Conservation (phyloP, 1,140 invertebrate species). For the Aphaenogaster rudis region DNA sequence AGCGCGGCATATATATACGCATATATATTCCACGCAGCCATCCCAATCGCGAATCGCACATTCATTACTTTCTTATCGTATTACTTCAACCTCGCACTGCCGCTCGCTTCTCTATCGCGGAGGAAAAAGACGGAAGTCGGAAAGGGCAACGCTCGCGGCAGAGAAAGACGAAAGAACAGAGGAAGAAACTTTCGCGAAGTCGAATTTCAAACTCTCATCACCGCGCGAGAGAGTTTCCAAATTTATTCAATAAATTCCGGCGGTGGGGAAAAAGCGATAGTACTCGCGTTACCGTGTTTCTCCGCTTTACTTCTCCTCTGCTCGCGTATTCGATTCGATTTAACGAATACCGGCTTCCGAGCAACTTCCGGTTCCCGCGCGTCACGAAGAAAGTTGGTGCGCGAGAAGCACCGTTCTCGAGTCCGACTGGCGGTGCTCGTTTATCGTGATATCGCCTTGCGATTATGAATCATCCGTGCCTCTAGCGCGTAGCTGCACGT, state of each 20-base stretch:
- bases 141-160: neutral
- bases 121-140: conserved; percentile 15
- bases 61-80: conserved; percentile 59
- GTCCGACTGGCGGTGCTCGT: neutral
- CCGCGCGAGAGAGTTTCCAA: conserved; percentile 19
- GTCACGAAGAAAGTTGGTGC: conserved; percentile 7
- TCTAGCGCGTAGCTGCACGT: conserved; percentile 3
- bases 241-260: conserved; percentile 61
- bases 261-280: conserved; percentile 34
- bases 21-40: neutral
- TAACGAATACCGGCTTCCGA: conserved; percentile 29
- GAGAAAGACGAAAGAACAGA: neutral
- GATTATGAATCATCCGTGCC: conserved; percentile 54
- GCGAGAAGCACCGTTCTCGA: neutral
- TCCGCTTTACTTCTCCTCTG: neutral
- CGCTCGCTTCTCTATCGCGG: conserved; percentile 22
- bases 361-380: conserved; percentile 34
- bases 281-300: conserved; percentile 30
- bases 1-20: neutral
- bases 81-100: conserved; percentile 22
- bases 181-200: conserved; percentile 29
- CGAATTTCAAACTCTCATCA: conserved; percentile 63
- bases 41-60: neutral
- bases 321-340: conserved; percentile 38
- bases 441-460: conserved; percentile 56